These are phyloP conservation scores for Dendrolimus houi DNA, from an alignment of 2,888 invertebrate species.

Conservation along the genomic window DNA sequence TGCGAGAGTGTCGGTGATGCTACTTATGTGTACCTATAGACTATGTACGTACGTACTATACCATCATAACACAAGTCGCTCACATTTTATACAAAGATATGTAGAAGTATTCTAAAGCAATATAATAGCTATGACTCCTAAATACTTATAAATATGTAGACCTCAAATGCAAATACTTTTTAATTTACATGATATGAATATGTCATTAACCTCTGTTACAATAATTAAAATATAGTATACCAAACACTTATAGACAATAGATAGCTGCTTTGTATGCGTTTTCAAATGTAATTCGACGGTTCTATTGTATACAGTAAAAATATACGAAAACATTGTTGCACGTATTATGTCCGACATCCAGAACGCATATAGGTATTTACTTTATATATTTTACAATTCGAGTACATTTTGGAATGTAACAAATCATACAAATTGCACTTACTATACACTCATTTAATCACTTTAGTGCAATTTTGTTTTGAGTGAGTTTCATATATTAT, in stretches of 20 bases:
- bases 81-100: conserved; percentile 68
- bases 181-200: conserved; percentile 76
- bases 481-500: conserved; percentile 28
- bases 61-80: conserved; percentile 50
- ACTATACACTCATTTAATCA: neutral
- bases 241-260: conserved; percentile 53
- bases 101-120: conserved; percentile 75
- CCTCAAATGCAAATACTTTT: conserved; percentile 76
- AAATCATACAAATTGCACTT: conserved; percentile 71
- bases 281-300: conserved; percentile 17
- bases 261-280: conserved; percentile 24
- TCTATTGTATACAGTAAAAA: conserved; percentile 5
- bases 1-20: conserved; percentile 41
- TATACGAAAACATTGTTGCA: neutral
- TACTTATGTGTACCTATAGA: conserved; percentile 28
- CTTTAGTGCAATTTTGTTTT: neutral
- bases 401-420: conserved; percentile 61
- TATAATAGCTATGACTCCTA: conserved; percentile 73
- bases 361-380: neutral
- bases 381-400: neutral
- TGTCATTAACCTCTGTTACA: conserved; percentile 71
- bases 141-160: conserved; percentile 70
- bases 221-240: conserved; percentile 44
- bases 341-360: neutral
- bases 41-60: conserved; percentile 27